These are phyloP conservation scores for Heterochromis multidens DNA, from an alignment of 2,113 vertebrate species.

Conservation along the genomic window DNA sequence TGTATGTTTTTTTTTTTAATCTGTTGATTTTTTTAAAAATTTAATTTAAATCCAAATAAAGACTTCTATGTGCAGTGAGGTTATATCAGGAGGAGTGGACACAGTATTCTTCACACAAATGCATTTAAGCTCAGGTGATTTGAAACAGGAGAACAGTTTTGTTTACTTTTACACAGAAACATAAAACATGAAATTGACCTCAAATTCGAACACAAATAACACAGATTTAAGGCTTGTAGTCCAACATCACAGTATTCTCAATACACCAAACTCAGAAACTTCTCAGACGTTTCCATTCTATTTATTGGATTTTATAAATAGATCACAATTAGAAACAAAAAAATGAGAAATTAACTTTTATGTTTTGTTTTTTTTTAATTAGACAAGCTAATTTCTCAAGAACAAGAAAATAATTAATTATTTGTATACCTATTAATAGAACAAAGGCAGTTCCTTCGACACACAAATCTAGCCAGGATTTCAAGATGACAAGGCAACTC, in stretches of 20 bases:
- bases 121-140: background rate
- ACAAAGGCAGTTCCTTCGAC: background rate
- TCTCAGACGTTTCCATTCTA: background rate
- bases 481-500: background rate
- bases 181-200: background rate
- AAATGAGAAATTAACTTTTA: background rate
- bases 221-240: background rate
- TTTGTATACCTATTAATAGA: background rate
- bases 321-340: background rate
- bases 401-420: background rate
- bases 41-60: background rate
- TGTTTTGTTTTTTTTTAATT: background rate
- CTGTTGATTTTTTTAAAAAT: background rate
- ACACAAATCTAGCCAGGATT: background rate
- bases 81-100: background rate
- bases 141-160: background rate
- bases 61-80: background rate
- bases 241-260: background rate
- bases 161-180: too few relatives aligned
- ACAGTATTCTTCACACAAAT: too few relatives aligned
- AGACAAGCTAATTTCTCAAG: background rate
- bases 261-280: background rate
- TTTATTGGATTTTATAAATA: background rate
- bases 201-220: background rate
- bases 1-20: background rate